A percentile compares a stretch with the other conserved stretches of the same genome.
phyloP scores from a whole-genome alignment of 2,797 vertebrate species.

The Crenichthys baileyi region DNA sequence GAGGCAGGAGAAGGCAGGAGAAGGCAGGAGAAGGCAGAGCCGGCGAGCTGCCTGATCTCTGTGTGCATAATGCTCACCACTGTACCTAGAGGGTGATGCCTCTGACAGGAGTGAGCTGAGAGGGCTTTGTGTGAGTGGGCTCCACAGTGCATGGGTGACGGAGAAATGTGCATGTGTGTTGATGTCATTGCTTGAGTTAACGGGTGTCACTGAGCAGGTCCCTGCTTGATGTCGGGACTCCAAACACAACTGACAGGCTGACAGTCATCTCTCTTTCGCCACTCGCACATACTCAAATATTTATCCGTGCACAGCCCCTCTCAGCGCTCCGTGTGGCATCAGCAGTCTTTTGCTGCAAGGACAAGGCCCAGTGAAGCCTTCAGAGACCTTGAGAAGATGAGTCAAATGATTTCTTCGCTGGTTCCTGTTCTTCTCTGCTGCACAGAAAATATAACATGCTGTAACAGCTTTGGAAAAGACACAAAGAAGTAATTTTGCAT shows the following conservation, averaged over 20 bases:
- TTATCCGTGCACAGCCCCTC: slow-evolving; percentile 53
- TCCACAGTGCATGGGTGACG: slow-evolving; percentile 20
- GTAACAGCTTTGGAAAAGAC: slow-evolving; percentile 12
- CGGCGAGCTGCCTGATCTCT: slow-evolving; percentile 81
- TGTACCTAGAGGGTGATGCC: slow-evolving; percentile 77
- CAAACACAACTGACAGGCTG: slow-evolving; percentile 84
- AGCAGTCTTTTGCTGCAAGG: slow-evolving; percentile 68
- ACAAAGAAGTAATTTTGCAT: slow-evolving; percentile 23
- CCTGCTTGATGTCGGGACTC: slow-evolving; percentile 68
- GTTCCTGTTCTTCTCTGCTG: slow-evolving; percentile 27
- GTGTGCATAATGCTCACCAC: slow-evolving; percentile 78
- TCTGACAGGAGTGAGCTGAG: slow-evolving; percentile 87
- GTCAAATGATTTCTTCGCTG: slow-evolving; percentile 64
- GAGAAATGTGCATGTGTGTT: slow-evolving; percentile 51
- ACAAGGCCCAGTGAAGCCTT: slow-evolving; percentile 64
- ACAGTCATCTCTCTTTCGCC: slow-evolving; percentile 76
- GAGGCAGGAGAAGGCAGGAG: slow-evolving; percentile 74
- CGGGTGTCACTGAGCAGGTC: slow-evolving; percentile 82
- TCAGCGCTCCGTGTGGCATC: slow-evolving; percentile 57
- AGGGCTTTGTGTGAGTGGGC: slow-evolving; percentile 57
- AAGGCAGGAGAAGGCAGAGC: slow-evolving; percentile 60
- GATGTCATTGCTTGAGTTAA: slow-evolving; percentile 73
- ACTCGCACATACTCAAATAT: slow-evolving; percentile 75
- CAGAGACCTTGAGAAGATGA: slow-evolving; percentile 74
- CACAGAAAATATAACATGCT: slow-evolving; percentile 23